These are phyloP conservation scores for Lates calcarifer DNA, from an alignment of 2,113 vertebrate genomes.

Conservation along the genomic window DNA sequence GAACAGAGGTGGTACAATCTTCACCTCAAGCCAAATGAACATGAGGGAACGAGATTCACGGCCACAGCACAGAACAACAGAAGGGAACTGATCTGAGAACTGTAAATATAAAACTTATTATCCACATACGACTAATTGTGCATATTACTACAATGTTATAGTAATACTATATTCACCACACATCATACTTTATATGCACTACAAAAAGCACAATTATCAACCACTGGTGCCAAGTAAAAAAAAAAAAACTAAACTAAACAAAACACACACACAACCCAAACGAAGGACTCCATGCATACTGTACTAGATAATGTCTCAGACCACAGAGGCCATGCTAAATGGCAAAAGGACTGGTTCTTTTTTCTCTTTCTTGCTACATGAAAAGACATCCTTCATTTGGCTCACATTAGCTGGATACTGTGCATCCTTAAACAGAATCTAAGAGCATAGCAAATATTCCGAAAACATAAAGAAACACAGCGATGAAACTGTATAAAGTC, in stretches of 20 bases:
- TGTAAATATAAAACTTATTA: constrained; percentile 20
- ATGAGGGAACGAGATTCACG: constrained; percentile 21
- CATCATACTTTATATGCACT: constrained; percentile 48
- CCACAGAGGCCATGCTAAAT: constrained; percentile 61
- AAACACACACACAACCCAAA: constrained; percentile 49
- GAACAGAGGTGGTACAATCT: constrained; percentile 29
- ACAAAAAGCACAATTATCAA: constrained; percentile 56
- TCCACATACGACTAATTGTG: constrained; percentile 54
- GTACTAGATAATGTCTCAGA: constrained; percentile 69
- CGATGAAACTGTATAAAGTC: constrained; percentile 44
- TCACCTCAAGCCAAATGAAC: constrained; percentile 44
- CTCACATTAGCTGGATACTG: constrained; percentile 76
- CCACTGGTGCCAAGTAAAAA: constrained; percentile 43
- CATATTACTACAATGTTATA: constrained; percentile 43
- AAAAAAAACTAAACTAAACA: not conserved
- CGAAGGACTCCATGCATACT: constrained; percentile 69
- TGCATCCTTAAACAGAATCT: constrained; percentile 69
- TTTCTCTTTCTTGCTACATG: constrained; percentile 76
- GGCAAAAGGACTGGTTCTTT: constrained; percentile 58
- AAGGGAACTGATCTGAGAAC: constrained; percentile 28
- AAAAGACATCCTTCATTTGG: constrained; percentile 83
- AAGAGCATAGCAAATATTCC: constrained; percentile 57
- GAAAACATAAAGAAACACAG: constrained; percentile 46
- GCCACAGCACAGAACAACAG: constrained; percentile 24
- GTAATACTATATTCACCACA: constrained; percentile 34